A percentile compares a stretch with the other conserved stretches of the same genome.
These are phyloP conservation scores for Archivesica marissinica DNA, from an alignment of 1,140 invertebrate species.

Conservation along the genomic window DNA sequence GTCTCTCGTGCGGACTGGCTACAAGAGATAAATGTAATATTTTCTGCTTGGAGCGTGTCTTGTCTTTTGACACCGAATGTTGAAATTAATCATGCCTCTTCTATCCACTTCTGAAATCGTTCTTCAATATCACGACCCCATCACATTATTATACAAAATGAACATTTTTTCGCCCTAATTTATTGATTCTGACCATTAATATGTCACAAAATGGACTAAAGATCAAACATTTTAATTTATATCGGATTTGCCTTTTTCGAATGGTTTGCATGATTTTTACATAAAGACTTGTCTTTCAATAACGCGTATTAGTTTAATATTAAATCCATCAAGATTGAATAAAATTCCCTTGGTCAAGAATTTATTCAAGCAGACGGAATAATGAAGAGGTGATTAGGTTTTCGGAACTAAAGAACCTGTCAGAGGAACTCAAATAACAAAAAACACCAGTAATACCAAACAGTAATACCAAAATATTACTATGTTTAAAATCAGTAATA, in stretches of 20 bases:
- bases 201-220: constrained; percentile 23
- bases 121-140: constrained; percentile 38
- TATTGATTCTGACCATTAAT: constrained; percentile 41
- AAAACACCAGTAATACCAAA: no score
- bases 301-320: constrained; percentile 1
- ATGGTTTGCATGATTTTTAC: constrained; percentile 42
- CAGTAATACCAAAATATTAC: no score
- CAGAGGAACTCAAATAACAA: no score
- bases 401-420: no score
- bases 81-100: constrained; percentile 46
- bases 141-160: constrained; percentile 51
- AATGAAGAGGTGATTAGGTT: background rate
- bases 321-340: background rate
- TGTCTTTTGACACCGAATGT: constrained; percentile 24
- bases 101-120: constrained; percentile 33
- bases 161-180: constrained; percentile 36
- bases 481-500: no score
- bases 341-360: constrained; percentile 32
- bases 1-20: constrained; percentile 29
- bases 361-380: constrained; percentile 42
- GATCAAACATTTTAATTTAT: constrained; percentile 61
- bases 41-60: constrained; percentile 55
- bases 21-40: constrained; percentile 55
- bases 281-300: constrained; percentile 11
- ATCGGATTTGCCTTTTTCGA: constrained; percentile 27